Conservation (phyloP, 2,797 vertebrate species). For the Petrocephalus sullivani region DNA sequence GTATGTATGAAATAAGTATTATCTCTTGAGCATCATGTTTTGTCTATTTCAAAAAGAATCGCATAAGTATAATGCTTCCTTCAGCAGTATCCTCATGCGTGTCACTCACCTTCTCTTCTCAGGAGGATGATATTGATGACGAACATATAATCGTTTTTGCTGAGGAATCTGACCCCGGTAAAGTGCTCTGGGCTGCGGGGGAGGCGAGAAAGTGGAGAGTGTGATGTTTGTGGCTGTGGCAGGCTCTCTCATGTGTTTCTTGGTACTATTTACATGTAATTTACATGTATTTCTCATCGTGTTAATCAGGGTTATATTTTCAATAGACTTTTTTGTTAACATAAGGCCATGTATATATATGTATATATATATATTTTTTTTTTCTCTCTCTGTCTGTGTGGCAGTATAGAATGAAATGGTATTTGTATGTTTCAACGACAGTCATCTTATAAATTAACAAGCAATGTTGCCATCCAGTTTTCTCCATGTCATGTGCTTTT, state of each 20-base stretch:
- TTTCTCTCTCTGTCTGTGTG: neutral
- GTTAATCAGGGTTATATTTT: too few species aligned
- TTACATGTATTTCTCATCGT: too few species aligned
- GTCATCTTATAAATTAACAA: neutral
- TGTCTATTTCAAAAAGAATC: neutral
- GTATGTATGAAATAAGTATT: neutral
- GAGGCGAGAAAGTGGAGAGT: neutral
- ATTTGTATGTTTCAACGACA: neutral
- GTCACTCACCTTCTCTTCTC: neutral
- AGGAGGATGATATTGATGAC: conserved; percentile 75
- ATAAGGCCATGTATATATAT: neutral
- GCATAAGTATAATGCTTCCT: neutral
- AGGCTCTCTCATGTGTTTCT: neutral
- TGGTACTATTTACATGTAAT: neutral
- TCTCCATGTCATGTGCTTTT: neutral
- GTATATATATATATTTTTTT: neutral
- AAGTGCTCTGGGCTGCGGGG: neutral
- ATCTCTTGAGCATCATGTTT: neutral
- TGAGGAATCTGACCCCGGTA: conserved; percentile 80
- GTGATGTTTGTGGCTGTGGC: neutral
- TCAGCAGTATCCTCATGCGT: neutral
- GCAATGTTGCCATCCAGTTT: neutral
- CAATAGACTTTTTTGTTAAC: neutral
- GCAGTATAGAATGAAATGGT: neutral
- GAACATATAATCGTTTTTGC: conserved; percentile 86